phyloP scores from a whole-genome alignment of 2,797 vertebrate species.

The Pterois miles region DNA sequence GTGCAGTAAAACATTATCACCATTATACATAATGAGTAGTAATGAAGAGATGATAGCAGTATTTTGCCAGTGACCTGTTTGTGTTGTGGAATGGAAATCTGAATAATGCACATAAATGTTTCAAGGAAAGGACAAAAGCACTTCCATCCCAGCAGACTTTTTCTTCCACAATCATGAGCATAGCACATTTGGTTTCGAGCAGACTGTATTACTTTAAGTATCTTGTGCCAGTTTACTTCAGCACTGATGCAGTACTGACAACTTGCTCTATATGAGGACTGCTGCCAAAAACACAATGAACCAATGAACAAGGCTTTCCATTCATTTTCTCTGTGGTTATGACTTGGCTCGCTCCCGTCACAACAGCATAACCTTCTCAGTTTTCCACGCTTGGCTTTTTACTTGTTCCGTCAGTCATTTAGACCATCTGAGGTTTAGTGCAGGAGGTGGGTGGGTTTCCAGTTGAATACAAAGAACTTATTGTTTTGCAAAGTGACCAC shows the following conservation, averaged over 20 bases:
- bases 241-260: constrained; percentile 6
- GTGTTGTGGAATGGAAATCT: not conserved
- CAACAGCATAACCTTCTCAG: constrained; percentile 43
- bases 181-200: not conserved
- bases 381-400: constrained; percentile 43
- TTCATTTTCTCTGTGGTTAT: constrained; percentile 49
- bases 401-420: constrained; percentile 40
- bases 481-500: constrained; percentile 49
- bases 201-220: constrained; percentile 4
- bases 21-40: not conserved
- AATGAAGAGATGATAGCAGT: not conserved
- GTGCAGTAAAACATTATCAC: not conserved
- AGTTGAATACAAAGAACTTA: constrained; percentile 49
- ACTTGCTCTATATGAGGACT: constrained; percentile 13
- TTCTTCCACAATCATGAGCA: constrained; percentile 9
- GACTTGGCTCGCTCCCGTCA: constrained; percentile 47
- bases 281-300: constrained; percentile 47
- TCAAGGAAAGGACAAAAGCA: constrained; percentile 7
- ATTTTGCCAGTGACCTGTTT: not conserved
- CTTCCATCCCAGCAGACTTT: not conserved
- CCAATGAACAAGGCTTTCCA: constrained; percentile 55
- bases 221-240: constrained; percentile 9
- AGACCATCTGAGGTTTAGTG: constrained; percentile 11
- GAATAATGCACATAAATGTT: not conserved
- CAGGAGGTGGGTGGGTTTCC: constrained; percentile 12